Evolutionary conservation across 1,140 invertebrate species (phyloP), one percentile per base, ranked within the genome.

Genomic region (Penaeus japonicus): DNA sequence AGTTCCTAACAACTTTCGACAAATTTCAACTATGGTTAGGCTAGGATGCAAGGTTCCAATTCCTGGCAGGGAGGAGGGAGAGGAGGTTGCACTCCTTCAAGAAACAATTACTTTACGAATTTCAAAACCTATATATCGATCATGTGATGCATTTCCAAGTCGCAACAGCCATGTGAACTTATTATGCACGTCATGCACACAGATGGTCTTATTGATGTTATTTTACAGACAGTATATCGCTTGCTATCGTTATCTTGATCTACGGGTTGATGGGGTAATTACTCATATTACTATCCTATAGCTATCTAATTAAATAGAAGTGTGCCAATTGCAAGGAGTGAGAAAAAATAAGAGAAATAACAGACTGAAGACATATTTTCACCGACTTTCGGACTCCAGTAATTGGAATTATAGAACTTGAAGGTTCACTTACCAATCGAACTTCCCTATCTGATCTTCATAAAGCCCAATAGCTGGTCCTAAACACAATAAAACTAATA

Each of bases 391-490:
- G 30, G 12, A 24, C 65, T 27, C n/a, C 18, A 1, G 7, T 70
- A 18, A 32, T 15, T 12, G 12, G 20, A 17, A 18, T 70, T 70
- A 70, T 70, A 18, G 12, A 24, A 27, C 65, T 12, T 47, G 47
- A 47, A 15, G 15, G 0, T 47, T 22, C 10, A 55, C 87, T 84
- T 79, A 89, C 87, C 87, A 89, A 57, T 89, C 87, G 79, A 89
- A 89, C 24, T 89, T 89, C 17, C 87, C 87, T 62, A 89, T 84
- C 47, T 89, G 87, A 39, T 89, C 87, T 78, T 89, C 87, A 65
- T 89, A 89, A 5, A 89, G 55, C 1, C 27, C 79, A 15, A n/a
- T 27, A 5, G 81, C 54, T 18, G 62, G 54, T n/a, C 47, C 27
- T 27, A 78, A 0, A 10, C 17, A 32, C n/a, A 59, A 47, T 30